Conservation (phyloP, 2,888 invertebrate species). For the Xestia c-nigrum region DNA sequence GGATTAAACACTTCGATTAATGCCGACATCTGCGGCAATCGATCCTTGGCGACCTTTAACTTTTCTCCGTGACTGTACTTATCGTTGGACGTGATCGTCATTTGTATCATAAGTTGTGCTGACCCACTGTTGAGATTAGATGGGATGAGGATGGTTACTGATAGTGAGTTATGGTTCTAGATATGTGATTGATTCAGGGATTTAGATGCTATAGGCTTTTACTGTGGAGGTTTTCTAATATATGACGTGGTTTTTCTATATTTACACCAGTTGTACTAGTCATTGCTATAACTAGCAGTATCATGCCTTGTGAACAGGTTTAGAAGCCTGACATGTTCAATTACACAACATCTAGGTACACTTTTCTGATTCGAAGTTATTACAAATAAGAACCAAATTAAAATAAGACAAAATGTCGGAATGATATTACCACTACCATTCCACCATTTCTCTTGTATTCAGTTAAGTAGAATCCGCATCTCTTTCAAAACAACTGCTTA, state of each 20-base stretch:
- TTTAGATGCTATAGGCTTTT: neutral
- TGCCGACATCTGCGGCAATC: constrained; percentile 87
- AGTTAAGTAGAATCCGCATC: neutral
- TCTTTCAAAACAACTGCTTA: neutral
- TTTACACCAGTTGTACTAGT: neutral
- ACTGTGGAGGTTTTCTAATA: constrained; percentile 3
- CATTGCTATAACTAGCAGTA: neutral
- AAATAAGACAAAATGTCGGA: neutral
- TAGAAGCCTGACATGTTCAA: neutral
- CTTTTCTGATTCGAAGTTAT: neutral
- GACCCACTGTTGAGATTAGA: constrained; percentile 59
- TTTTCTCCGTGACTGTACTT: constrained; percentile 86
- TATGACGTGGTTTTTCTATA: constrained; percentile 1
- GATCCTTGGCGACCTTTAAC: constrained; percentile 86
- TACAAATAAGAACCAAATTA: neutral
- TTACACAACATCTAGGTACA: neutral
- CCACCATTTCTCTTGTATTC: too few species aligned
- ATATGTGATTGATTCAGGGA: constrained; percentile 34
- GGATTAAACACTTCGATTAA: constrained; percentile 88
- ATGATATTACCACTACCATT: too few species aligned
- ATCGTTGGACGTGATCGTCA: constrained; percentile 68
- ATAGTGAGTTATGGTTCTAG: constrained; percentile 38
- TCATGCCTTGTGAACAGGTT: constrained; percentile 1
- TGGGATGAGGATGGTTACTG: constrained; percentile 24
- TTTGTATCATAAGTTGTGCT: constrained; percentile 64